phyloP scores from a whole-genome alignment of 2,113 vertebrate genomes.

The Guaruba guarouba region DNA sequence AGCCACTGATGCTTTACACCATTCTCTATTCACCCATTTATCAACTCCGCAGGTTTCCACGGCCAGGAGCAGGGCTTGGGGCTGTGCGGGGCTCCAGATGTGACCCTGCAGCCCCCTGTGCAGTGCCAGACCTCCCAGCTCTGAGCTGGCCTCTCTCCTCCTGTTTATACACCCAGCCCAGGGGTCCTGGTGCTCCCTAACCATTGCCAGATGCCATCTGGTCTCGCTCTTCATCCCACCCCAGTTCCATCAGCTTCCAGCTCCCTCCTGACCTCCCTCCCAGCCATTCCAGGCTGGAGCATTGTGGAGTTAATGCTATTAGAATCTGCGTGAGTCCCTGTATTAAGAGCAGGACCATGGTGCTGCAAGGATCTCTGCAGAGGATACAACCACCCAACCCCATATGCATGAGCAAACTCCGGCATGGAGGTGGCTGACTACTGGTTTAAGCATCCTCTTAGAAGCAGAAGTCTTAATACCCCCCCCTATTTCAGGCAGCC shows the following conservation, averaged over 20 bases:
- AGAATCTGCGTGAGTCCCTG: accelerated
- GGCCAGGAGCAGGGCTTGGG: background rate
- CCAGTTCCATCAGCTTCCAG: background rate
- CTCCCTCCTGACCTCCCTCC: background rate
- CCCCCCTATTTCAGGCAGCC: background rate
- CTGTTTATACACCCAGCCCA: constrained; percentile 16
- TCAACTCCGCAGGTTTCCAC: background rate
- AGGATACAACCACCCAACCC: background rate
- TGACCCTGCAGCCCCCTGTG: background rate
- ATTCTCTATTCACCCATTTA: background rate
- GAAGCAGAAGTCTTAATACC: background rate
- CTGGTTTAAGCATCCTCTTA: background rate
- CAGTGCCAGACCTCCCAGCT: constrained; percentile 44
- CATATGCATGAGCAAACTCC: accelerated
- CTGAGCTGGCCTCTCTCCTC: constrained; percentile 12
- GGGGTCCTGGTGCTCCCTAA: constrained; percentile 2
- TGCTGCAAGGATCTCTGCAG: background rate
- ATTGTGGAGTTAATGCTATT: background rate
- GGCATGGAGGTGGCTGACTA: accelerated
- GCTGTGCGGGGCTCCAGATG: background rate
- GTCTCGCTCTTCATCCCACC: background rate
- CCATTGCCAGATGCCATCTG: constrained; percentile 27
- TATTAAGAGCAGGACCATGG: background rate
- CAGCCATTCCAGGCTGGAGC: background rate
- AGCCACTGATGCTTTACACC: background rate